Evolutionary conservation across 2,888 invertebrate species (phyloP), one percentile per base, ranked within the genome.

Genomic region (Mechanitis messenoides): DNA sequence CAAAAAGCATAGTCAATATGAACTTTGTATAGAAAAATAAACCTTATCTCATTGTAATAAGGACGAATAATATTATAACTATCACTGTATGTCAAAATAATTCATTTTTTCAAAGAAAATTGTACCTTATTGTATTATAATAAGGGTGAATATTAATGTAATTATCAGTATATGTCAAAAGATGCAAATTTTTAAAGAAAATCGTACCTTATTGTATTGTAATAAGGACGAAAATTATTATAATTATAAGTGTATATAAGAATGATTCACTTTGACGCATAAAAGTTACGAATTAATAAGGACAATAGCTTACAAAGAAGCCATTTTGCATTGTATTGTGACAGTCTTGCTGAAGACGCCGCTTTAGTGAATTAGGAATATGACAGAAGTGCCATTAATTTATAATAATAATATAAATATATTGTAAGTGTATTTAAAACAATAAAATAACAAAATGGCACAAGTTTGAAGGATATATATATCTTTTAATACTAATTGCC

Each of bases 221-320:
- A 3, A 50, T 46, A 64, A 56, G 54, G 38, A 0, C 28, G 47
- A 55, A 53, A 54, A 35, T 58, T 6, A 35, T 1, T 0, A 45
- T 33, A 33, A 47, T 4, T 7, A 31, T 20, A 31, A 54, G 35
- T 62, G 31, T 33, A 54, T 54, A 53, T 45, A 46, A 57, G 63
- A 75, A 77, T 88, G 87, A 88, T 78, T 88, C 88, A 88, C 83
- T 86, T 85, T 82, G 82, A 83, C 85, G 87, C 87, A 84, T 88
- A 86, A 87, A 86, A 87, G 83, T 85, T 77, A 87, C 79, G 86
- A 89, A 89, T 88, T 89, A 88, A 83, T 85, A 88, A 84, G 83
- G 85, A 85, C 87, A 89, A 89, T 87, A 89, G 70, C 78, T 76
- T 80, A 88, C 89, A 88, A 89, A 87, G 87, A 83, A 78, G 77